Percentiles rank a stretch among this genome's conserved stretches.
These are phyloP conservation scores for Drosophila kokeensis DNA, from an alignment of 2,888 invertebrate genomes.

Conservation along the genomic window DNA sequence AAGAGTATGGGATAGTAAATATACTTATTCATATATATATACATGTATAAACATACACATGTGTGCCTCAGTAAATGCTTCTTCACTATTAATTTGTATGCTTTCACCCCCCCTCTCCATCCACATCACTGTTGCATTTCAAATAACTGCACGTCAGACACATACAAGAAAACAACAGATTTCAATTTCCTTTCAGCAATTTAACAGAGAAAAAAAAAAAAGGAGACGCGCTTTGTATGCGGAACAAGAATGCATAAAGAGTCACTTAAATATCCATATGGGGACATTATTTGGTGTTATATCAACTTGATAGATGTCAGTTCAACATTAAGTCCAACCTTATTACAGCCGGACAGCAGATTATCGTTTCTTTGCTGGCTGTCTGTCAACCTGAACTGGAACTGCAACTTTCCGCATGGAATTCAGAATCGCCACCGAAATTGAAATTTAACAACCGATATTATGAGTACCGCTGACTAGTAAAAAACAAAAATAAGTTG, in stretches of 20 bases:
- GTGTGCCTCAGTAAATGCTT: slow-evolving; percentile 23
- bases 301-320: neutral
- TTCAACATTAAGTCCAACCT: neutral
- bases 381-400: neutral
- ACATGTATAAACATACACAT: slow-evolving; percentile 2
- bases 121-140: slow-evolving; percentile 31
- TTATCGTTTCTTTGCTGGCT: neutral
- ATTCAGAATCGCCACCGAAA: neutral
- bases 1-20: slow-evolving; percentile 54
- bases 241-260: neutral
- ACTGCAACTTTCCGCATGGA: neutral
- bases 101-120: neutral
- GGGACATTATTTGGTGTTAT: neutral
- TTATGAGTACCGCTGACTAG: neutral
- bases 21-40: slow-evolving; percentile 7
- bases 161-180: slow-evolving; percentile 32
- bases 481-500: neutral
- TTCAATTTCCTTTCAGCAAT: slow-evolving; percentile 38
- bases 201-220: neutral
- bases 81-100: slow-evolving; percentile 53
- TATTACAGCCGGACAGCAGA: neutral
- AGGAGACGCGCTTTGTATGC: neutral
- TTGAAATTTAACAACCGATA: neutral
- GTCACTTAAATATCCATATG: neutral
- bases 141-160: slow-evolving; percentile 43